Evolutionary conservation across 1,140 invertebrate genomes (phyloP).

Genomic region (Spodoptera litura): DNA sequence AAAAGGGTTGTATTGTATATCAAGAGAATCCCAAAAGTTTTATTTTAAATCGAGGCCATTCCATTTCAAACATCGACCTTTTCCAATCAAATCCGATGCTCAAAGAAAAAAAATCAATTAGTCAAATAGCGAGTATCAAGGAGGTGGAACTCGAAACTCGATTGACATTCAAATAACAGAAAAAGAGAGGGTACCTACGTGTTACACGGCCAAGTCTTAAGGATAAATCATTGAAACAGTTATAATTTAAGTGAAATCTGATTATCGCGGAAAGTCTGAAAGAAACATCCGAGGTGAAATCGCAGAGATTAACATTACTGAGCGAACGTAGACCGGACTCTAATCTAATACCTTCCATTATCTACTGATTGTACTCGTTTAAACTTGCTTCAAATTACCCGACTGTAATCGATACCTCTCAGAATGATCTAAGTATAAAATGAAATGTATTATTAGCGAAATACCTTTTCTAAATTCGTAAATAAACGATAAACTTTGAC

Average conservation of each 20-base stretch:
- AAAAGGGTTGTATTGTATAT: neutral
- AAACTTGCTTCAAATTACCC: neutral
- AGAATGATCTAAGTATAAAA: neutral
- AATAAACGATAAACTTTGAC: too few relatives aligned
- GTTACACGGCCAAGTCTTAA: conserved; percentile 59
- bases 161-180: conserved; percentile 57
- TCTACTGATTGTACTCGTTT: too few relatives aligned
- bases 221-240: conserved; percentile 71
- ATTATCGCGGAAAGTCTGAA: conserved; percentile 59
- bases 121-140: conserved; percentile 36
- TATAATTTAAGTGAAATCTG: conserved; percentile 71
- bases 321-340: neutral
- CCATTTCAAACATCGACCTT: neutral
- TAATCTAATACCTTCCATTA: neutral
- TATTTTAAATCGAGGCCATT: neutral
- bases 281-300: conserved; percentile 45
- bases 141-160: conserved; percentile 47
- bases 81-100: conserved; percentile 3
- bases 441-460: too few relatives aligned
- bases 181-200: conserved; percentile 49
- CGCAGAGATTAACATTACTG: conserved; percentile 1
- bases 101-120: conserved; percentile 40
- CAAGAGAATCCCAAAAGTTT: neutral
- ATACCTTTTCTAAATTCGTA: too few relatives aligned
- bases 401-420: conserved; percentile 44